phyloP scores from a whole-genome alignment of 2,113 vertebrate genomes.

The Dasyprocta punctata region DNA sequence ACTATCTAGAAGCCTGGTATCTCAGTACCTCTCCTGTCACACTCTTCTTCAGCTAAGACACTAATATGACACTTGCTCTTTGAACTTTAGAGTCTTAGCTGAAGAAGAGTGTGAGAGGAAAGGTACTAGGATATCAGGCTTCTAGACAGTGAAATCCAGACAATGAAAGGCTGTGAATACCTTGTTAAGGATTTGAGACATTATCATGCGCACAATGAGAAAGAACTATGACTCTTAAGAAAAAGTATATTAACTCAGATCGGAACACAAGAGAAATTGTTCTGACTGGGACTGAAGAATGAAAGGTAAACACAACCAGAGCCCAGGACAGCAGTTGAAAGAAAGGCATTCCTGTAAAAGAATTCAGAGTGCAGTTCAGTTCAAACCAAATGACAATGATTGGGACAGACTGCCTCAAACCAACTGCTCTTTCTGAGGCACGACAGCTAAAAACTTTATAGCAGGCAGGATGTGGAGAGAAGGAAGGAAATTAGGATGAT shows the following conservation, averaged over 20 bases:
- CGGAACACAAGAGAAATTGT: not conserved
- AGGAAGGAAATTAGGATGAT: not conserved
- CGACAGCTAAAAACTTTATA: not conserved
- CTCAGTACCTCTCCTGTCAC: too few species aligned
- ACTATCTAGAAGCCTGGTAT: too few species aligned
- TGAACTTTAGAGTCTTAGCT: not conserved
- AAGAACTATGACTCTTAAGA: not conserved
- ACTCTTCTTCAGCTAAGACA: too few species aligned
- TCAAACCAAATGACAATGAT: not conserved
- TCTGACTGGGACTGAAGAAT: not conserved
- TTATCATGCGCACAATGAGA: not conserved
- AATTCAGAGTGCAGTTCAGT: not conserved
- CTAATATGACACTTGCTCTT: too few species aligned
- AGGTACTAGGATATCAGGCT: not conserved
- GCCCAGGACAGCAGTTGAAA: not conserved
- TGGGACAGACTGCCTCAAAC: not conserved
- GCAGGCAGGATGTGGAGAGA: not conserved
- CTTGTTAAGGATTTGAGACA: not conserved
- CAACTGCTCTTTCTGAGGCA: not conserved
- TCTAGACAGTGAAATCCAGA: not conserved
- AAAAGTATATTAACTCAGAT: not conserved
- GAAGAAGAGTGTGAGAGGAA: not conserved
- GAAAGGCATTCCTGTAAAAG: not conserved
- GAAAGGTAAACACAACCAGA: not conserved
- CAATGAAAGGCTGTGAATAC: not conserved